Evolutionary conservation across 2,888 invertebrate genomes (phyloP), one percentile per base, ranked within the genome.

Genomic region (Apamea epomidion): DNA sequence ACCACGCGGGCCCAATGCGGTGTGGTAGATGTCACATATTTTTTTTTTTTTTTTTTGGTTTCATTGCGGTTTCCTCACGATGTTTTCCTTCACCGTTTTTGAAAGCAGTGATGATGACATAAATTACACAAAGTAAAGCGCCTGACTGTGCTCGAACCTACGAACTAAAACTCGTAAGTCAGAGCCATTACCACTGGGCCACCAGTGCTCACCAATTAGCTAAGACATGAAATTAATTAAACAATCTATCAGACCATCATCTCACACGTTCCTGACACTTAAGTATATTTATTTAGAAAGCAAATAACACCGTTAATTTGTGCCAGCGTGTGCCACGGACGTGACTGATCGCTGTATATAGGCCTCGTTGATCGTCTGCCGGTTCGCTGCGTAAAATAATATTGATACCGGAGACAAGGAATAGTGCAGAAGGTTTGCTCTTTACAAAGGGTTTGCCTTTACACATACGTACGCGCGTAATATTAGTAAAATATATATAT

Each of bases 361-460:
- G 86, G 74, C 76, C 78, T 77, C 92, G 92, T 92, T 92, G 91
- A 92, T 92, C 91, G 78, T 81, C 65, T 80, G 74, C 76, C 87
- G 78, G 62, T 70, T 84, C 77, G 81, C 68, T 89, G 90, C 77
- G 75, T 74, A 85, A 74, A 80, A 86, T 84, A 83, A 86, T 83
- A 87, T 86, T 81, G 82, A 81, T 87, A 82, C 62, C 25, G n/a
- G 37, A 25, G 37, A n/a, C 29, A 42, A 5, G 16, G 45, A n/a
- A 48, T 29, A 45, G 0, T 29, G 2, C 37, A 81, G 48, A 74
- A 80, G 79, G 60, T 60, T 16, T 12, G 12, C 21, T 78, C 0
- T 1, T 8, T 10, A 25, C 10, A 10, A 14, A 32, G 4, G 10
- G 25, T 12, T n/a, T n/a, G n/a, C n/a, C n/a, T n/a, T n/a, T n/a